Evolutionary conservation across 2,797 vertebrate genomes (phyloP).

Genomic region (Spea hammondii): DNA sequence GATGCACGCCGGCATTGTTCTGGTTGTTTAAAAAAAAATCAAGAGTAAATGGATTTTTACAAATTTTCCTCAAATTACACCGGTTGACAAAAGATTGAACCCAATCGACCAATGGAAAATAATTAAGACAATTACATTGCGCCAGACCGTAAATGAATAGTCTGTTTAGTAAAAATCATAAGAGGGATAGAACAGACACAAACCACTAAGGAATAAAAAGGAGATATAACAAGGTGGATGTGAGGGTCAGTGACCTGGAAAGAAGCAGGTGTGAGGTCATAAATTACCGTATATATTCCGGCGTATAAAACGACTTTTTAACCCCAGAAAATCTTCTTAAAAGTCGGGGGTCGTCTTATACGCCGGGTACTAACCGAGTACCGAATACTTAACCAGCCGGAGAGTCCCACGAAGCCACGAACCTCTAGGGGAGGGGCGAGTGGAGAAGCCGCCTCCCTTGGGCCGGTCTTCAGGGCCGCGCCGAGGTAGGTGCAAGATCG

Average conservation of each 20-base stretch:
- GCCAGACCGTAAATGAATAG: neutral
- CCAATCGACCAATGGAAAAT: conserved; percentile 24
- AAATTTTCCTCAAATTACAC: conserved; percentile 26
- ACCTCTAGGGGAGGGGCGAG: too few relatives aligned
- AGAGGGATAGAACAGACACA: neutral
- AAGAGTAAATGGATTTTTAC: neutral
- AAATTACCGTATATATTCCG: too few relatives aligned
- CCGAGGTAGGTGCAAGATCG: too few relatives aligned
- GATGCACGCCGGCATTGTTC: too few relatives aligned
- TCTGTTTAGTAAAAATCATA: neutral
- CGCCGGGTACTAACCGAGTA: too few relatives aligned
- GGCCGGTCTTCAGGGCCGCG: too few relatives aligned
- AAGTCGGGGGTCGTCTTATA: too few relatives aligned
- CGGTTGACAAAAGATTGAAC: conserved; percentile 30
- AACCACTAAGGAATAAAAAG: neutral
- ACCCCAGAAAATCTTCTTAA: too few relatives aligned
- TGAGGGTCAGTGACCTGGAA: conserved; percentile 34
- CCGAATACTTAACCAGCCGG: too few relatives aligned
- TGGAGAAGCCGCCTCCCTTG: too few relatives aligned
- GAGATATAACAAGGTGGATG: conserved; percentile 4
- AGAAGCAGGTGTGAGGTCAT: conserved; percentile 11
- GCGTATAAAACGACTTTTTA: too few relatives aligned
- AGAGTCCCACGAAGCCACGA: too few relatives aligned
- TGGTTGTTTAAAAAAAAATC: neutral
- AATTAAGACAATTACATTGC: conserved; percentile 5